Base-by-base conservation (phyloP, 2,113 vertebrate genomes). In the Bubo scandiacus region DNA sequence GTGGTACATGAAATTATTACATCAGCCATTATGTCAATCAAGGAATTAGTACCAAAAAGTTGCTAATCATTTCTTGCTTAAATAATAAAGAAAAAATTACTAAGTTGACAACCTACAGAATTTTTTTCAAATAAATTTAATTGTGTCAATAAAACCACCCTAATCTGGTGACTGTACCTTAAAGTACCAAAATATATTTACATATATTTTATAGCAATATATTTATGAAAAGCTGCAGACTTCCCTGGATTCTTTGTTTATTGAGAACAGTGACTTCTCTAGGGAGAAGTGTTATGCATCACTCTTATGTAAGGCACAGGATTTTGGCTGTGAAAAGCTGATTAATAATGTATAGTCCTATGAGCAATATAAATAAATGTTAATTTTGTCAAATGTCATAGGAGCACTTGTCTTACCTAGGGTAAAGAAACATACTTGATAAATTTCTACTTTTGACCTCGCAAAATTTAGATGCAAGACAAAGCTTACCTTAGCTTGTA, bases 311-410 rank as follows among this genome's bases (percentile, higher is more conserved):
- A 81, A 93, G 71, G 59, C 65, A 77, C 15, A 51, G 70, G 21
- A 77, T 71, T 94, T 88, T 81, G 68, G 25, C 83, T 93, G n/a
- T 63, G 34, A 74, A 84, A 92, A 90, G 38, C 51, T 90, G 63
- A 92, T 96, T 88, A 92, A 94, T 95, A 91, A 88, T 90, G 15
- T 61, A n/a, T 84, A 65, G 32, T 62, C 81, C 92, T 80, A 66
- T 77, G 25, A 94, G 45, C 62, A 81, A 25, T 52, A 45, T 71
- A 86, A 71, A 86, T 86, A 47, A 77, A 79, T 78, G 23, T 75
- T 85, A 90, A 86, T 94, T 75, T 78, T 92, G 65, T 94, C 52
- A 92, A 77, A 81, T 91, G 61, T 63, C 71, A n/a, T 67, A 81
- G 42, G 36, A 93, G 61, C 7, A 12, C 17, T 68, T 93, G 29